Evolutionary conservation across 2,797 vertebrate genomes (phyloP), one percentile per base, ranked within the genome.

Genomic region (Ctenopoma multispine): DNA sequence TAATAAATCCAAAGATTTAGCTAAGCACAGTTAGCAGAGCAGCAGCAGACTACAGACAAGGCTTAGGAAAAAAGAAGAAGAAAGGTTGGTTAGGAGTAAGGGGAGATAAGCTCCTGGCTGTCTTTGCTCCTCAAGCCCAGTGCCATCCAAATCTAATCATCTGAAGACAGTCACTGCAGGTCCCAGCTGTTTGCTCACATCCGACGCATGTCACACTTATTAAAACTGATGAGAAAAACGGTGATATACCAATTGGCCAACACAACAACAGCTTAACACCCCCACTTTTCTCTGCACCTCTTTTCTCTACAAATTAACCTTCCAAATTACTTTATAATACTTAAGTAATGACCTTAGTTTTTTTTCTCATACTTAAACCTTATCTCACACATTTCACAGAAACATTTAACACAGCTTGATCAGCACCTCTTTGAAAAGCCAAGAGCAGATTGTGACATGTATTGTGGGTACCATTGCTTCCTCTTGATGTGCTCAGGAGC

Each of bases 361-460:
- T n/a, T 7, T 31, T 6, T 31, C 29, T 31, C 29, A 31, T 7
- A 31, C 29, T 6, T 29, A 4, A 6, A 29, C 27, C 29, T 40
- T 18, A 20, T 41, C 7, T 34, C 13, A 14, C 47, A 13, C 44
- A 13, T 38, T 17, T 48, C 41, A 44, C 34, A 17, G 20, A 23
- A 34, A 51, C 40, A 38, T 24, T 11, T 24, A 68, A 46, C 36
- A 15, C 36, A 15, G 11, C 40, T 4, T 40, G 36, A 43, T 64
- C 27, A 49, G 40, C 20, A 38, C n/a, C n/a, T n/a, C n/a, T n/a
- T 36, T 56, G 10, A 10, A 21, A 7, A 47, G 27, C n/a, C 4
- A 15, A 6, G 38, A 51, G 15, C 10, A 60, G 71, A 47, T 65
- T 69, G 43, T 43, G 38, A 51, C 44, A 46, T 51, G 34, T 10